phyloP scores from a whole-genome alignment of 2,888 invertebrate species.

The Ennomos quercinarius region DNA sequence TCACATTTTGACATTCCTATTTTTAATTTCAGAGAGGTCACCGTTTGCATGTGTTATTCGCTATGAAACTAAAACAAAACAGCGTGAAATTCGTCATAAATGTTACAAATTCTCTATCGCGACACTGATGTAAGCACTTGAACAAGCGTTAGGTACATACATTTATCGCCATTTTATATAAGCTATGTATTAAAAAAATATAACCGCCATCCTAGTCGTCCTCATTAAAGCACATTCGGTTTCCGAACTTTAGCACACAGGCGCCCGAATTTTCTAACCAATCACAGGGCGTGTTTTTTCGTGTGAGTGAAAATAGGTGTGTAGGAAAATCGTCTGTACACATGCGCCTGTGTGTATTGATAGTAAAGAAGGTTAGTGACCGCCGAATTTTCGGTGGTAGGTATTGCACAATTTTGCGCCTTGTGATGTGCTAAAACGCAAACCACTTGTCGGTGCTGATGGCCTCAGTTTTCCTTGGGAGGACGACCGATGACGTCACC shows the following conservation, averaged over 20 bases:
- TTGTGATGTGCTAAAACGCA: slow-evolving; percentile 19
- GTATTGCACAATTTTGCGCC: slow-evolving; percentile 60
- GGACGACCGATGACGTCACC: slow-evolving; percentile 25
- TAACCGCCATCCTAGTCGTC: slow-evolving; percentile 51
- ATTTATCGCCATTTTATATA: slow-evolving; percentile 28
- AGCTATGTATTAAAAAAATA: slow-evolving; percentile 50
- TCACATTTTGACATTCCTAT: no score
- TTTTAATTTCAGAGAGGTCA: no score
- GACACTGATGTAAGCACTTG: slow-evolving; percentile 17
- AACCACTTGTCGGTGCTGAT: slow-evolving; percentile 15
- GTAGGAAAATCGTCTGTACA: slow-evolving; percentile 53
- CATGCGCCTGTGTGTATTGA: slow-evolving; percentile 47
- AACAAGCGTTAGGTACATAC: slow-evolving; percentile 9
- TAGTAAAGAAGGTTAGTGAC: slow-evolving; percentile 54
- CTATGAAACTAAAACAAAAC: no score
- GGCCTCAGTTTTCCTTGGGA: slow-evolving; percentile 28
- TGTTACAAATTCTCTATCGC: not conserved
- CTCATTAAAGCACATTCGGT: slow-evolving; percentile 53
- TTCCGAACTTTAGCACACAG: slow-evolving; percentile 40
- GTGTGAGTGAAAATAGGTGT: slow-evolving; percentile 51
- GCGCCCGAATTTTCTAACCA: slow-evolving; percentile 39
- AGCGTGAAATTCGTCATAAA: not conserved
- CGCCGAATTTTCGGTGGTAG: slow-evolving; percentile 63
- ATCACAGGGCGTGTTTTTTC: slow-evolving; percentile 28
- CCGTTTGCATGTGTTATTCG: no score